Conservation (phyloP, 1,140 invertebrate genomes). For the Heliconius hewitsoni region DNA sequence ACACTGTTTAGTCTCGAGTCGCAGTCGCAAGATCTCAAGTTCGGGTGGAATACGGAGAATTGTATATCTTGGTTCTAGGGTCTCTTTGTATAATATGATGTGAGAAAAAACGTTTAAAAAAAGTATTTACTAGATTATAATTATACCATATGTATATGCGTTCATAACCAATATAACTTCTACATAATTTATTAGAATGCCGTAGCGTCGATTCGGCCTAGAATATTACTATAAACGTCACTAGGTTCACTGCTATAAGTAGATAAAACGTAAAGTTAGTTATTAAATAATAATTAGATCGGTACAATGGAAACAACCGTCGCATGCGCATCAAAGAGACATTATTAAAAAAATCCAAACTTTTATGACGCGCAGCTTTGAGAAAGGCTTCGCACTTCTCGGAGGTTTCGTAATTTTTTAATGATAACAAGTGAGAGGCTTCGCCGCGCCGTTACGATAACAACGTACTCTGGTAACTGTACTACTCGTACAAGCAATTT, state of each 20-base stretch:
- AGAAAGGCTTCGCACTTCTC: constrained; percentile 41
- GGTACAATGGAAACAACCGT: constrained; percentile 25
- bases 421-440: constrained; percentile 34
- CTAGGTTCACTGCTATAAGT: background rate
- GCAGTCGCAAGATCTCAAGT: too few relatives aligned
- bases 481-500: background rate
- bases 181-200: too few relatives aligned
- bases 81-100: too few relatives aligned
- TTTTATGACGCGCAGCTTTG: constrained; percentile 8
- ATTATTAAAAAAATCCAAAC: constrained; percentile 16
- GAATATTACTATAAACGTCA: too few relatives aligned
- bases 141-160: too few relatives aligned
- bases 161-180: too few relatives aligned
- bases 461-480: background rate
- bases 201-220: too few relatives aligned
- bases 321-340: constrained; percentile 36
- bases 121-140: too few relatives aligned
- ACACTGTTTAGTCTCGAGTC: too few relatives aligned
- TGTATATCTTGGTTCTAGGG: too few relatives aligned
- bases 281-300: background rate
- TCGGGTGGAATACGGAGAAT: too few relatives aligned
- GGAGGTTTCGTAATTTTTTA: constrained; percentile 25
- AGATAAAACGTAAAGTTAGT: background rate
- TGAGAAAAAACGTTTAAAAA: too few relatives aligned
- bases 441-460: constrained; percentile 17